Conservation (phyloP, 2,888 invertebrate species). For the Chrysomela aeneicollis region DNA sequence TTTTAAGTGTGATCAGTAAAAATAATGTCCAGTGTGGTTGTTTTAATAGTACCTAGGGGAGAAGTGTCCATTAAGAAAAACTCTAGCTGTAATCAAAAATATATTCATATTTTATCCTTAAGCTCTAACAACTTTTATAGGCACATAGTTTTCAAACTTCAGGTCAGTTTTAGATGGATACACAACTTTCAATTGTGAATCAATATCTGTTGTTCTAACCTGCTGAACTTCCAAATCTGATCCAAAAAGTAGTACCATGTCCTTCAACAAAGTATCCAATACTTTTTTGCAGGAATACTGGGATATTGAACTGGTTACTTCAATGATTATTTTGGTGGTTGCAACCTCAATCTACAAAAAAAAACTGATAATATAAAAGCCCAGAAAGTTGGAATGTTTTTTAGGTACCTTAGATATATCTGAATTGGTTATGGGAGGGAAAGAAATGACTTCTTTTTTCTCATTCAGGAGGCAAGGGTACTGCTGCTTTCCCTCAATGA, state of each 20-base stretch:
- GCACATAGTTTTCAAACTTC: constrained; percentile 39
- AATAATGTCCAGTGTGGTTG: too few species aligned
- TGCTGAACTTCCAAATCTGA: constrained; percentile 66
- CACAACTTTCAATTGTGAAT: constrained; percentile 74
- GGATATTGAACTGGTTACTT: constrained; percentile 77
- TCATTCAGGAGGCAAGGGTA: constrained; percentile 78
- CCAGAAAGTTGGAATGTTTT: too few species aligned
- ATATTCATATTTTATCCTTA: neutral
- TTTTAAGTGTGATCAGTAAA: too few species aligned
- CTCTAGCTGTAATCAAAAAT: too few species aligned
- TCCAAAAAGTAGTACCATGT: constrained; percentile 65
- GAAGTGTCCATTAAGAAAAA: too few species aligned
- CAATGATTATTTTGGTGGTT: constrained; percentile 74
- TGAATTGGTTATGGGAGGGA: constrained; percentile 88
- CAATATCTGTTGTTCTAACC: constrained; percentile 74
- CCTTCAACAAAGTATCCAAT: constrained; percentile 72
- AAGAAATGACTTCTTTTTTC: constrained; percentile 75
- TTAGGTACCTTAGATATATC: constrained; percentile 75
- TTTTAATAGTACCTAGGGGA: too few species aligned
- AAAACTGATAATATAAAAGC: constrained; percentile 24
- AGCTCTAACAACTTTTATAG: constrained; percentile 40
- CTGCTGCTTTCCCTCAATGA: constrained; percentile 76
- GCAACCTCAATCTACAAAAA: constrained; percentile 69
- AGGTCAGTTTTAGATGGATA: constrained; percentile 80
- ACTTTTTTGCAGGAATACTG: constrained; percentile 73